phyloP scores from a whole-genome alignment of 2,888 invertebrate species.

The Conus canariensis region DNA sequence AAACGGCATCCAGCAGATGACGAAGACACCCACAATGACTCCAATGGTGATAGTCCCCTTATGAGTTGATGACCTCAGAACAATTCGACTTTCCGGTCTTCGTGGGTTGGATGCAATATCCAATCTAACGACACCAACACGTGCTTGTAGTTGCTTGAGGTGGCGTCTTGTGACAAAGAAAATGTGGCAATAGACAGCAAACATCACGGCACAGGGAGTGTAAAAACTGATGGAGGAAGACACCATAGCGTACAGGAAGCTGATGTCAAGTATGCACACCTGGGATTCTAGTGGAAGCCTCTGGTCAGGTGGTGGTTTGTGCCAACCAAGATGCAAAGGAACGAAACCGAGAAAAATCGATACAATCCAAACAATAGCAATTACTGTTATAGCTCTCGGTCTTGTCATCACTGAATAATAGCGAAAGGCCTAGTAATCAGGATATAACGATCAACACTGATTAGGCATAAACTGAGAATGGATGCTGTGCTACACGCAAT shows the following conservation, averaged over 20 bases:
- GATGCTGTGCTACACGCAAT: conserved; percentile 99
- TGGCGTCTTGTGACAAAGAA: conserved; percentile 90
- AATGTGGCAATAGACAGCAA: conserved; percentile 93
- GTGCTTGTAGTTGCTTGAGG: not conserved
- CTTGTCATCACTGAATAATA: conserved; percentile 83
- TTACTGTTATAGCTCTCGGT: conserved; percentile 82
- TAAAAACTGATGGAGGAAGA: conserved; percentile 99
- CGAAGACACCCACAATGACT: conserved; percentile 98
- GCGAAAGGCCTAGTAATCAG: conserved; percentile 80
- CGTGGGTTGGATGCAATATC: not conserved
- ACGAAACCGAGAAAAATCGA: conserved; percentile 97
- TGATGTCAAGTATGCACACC: conserved; percentile 92
- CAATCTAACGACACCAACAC: not conserved
- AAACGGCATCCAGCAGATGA: conserved; percentile 99
- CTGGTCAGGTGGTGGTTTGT: conserved; percentile 20
- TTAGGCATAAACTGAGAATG: conserved; percentile 98
- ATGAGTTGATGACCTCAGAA: conserved; percentile 77
- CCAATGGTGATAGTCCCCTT: conserved; percentile 99
- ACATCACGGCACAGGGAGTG: conserved; percentile 98
- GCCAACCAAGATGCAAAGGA: conserved; percentile 84
- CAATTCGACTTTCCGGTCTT: not conserved
- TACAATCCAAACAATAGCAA: conserved; percentile 94
- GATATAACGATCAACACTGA: conserved; percentile 95
- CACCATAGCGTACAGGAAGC: conserved; percentile 96
- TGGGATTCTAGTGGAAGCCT: conserved; percentile 42